Conservation (phyloP, 1,140 invertebrate species). For the Chrysomallon squamiferum region DNA sequence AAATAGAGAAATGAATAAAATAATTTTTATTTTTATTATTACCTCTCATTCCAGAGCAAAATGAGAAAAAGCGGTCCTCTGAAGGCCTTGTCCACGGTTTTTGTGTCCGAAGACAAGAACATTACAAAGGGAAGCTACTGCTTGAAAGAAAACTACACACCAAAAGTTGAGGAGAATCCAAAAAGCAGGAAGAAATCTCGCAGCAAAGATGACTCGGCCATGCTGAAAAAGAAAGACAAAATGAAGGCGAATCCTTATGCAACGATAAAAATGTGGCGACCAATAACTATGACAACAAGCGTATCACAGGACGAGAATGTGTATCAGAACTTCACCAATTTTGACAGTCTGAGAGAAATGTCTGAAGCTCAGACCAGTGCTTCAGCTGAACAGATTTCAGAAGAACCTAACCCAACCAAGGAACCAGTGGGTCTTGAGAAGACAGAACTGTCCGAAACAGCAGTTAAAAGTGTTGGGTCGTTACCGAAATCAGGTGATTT, state of each 20-base stretch:
- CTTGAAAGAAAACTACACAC: constrained; percentile 9
- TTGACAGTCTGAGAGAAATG: constrained; percentile 13
- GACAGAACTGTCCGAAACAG: too few relatives aligned
- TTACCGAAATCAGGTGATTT: background rate
- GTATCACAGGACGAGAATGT: constrained; percentile 15
- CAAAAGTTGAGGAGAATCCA: background rate
- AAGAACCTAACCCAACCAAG: too few relatives aligned
- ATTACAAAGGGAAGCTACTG: constrained; percentile 14
- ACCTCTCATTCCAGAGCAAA: constrained; percentile 36
- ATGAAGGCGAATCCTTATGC: constrained; percentile 33
- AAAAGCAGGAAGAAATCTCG: constrained; percentile 8
- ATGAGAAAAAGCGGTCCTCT: constrained; percentile 45
- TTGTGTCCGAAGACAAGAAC: constrained; percentile 18
- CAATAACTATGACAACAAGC: constrained; percentile 19
- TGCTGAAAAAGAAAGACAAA: constrained; percentile 18
- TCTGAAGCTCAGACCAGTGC: background rate
- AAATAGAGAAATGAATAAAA: too few relatives aligned
- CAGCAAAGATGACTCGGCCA: constrained; percentile 25
- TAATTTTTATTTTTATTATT: too few relatives aligned
- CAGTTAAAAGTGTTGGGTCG: background rate
- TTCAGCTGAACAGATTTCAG: background rate
- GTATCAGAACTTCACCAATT: constrained; percentile 27
- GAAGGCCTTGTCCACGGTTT: constrained; percentile 43
- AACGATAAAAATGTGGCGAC: constrained; percentile 37
- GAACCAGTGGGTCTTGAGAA: background rate